Percentiles rank a stretch among this genome's conserved stretches.
Evolutionary conservation across 2,113 vertebrate species (phyloP).

Genomic region (Rhynchopsitta pachyrhyncha): DNA sequence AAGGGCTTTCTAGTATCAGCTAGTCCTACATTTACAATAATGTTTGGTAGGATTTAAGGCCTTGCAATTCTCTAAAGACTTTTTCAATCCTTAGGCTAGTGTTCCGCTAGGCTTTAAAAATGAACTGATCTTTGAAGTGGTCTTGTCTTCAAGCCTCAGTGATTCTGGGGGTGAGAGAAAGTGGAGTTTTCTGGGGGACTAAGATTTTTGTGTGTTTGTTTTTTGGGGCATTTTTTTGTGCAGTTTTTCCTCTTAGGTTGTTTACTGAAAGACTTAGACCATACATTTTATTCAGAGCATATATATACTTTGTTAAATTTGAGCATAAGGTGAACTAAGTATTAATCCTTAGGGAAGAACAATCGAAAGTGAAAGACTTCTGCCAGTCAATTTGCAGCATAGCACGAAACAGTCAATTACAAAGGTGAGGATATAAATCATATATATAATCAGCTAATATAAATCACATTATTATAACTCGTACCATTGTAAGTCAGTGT

Average conservation of each 20-base stretch:
- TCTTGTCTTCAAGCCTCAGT: neutral
- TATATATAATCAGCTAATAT: neutral
- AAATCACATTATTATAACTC: neutral
- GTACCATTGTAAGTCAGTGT: neutral
- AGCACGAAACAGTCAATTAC: neutral
- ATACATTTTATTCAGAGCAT: no score
- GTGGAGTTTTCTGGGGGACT: accelerated
- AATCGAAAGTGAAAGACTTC: neutral
- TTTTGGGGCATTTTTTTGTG: neutral
- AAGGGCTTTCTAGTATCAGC: neutral
- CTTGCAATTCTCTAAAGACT: neutral
- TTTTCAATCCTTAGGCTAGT: neutral
- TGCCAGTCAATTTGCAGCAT: neutral
- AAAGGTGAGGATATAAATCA: neutral
- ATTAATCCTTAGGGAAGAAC: neutral
- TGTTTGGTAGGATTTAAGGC: neutral
- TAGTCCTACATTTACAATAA: neutral
- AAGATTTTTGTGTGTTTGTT: neutral
- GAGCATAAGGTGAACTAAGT: neutral
- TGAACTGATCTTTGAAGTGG: neutral
- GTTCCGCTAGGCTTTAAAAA: neutral
- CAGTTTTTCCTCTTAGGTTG: neutral
- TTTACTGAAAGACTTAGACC: neutral
- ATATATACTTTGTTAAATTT: no score
- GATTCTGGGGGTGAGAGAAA: neutral